A percentile compares a stretch with the other conserved stretches of the same genome.
phyloP scores from a whole-genome alignment of 1,140 invertebrate genomes.

The Rhagoletis pomonella region DNA sequence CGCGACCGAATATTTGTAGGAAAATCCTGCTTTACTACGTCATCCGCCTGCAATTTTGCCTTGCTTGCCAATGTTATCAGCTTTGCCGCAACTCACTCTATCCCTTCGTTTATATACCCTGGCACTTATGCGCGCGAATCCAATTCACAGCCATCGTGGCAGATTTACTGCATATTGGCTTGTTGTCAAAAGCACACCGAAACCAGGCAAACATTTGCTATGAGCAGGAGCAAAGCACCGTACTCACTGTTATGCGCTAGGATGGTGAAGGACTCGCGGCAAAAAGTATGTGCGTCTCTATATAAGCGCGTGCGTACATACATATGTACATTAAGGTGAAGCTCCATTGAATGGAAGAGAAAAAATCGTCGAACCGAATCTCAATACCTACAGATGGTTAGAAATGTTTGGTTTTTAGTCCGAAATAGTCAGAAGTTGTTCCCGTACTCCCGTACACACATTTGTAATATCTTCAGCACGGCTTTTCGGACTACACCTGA shows the following conservation, averaged over 20 bases:
- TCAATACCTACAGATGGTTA: too few relatives aligned
- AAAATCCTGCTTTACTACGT: background rate
- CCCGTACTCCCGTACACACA: too few relatives aligned
- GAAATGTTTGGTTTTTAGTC: too few relatives aligned
- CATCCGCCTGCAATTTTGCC: constrained; percentile 2
- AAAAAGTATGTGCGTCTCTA: background rate
- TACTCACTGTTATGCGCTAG: background rate
- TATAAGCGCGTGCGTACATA: background rate
- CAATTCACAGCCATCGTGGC: constrained; percentile 73
- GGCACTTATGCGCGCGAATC: constrained; percentile 61
- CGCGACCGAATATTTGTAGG: background rate
- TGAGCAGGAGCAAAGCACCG: background rate
- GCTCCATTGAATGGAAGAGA: too few relatives aligned
- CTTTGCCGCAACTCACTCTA: background rate
- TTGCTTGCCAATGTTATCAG: constrained; percentile 14
- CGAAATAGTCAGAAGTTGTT: too few relatives aligned
- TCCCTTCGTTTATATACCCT: background rate
- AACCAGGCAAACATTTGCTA: constrained; percentile 18
- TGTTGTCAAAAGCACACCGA: constrained; percentile 69
- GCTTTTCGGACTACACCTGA: too few relatives aligned
- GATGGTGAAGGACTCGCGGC: background rate
- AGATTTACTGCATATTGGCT: constrained; percentile 74
- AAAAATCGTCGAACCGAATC: too few relatives aligned
- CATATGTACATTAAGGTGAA: background rate
- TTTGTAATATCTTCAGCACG: too few relatives aligned